phyloP scores from a whole-genome alignment of 2,113 vertebrate species.

The Carettochelys insculpta region DNA sequence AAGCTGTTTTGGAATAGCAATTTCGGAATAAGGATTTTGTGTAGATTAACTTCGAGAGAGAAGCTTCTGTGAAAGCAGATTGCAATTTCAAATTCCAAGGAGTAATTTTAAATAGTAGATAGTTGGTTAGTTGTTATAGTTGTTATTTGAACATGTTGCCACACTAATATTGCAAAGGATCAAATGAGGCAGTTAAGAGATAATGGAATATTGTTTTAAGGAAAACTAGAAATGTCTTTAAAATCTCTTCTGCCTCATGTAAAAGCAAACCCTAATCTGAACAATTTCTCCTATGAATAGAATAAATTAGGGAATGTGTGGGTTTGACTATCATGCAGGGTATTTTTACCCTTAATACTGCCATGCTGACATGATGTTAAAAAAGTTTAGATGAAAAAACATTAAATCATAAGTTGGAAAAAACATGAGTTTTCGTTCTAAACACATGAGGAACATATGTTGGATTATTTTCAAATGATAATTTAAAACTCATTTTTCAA shows the following conservation, averaged over 20 bases:
- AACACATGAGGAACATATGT: not conserved
- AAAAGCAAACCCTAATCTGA: not conserved
- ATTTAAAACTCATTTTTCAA: not conserved
- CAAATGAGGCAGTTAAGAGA: conserved; percentile 33
- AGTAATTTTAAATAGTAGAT: not conserved
- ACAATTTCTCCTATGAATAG: not conserved
- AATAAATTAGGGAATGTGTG: not conserved
- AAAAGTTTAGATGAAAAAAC: not conserved
- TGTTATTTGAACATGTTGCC: not conserved
- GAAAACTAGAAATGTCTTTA: conserved; percentile 7
- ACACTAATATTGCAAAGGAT: not conserved
- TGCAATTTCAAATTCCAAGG: not conserved
- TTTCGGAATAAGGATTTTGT: too few species aligned
- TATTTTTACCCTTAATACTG: not conserved
- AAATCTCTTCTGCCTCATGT: not conserved
- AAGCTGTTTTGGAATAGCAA: too few species aligned
- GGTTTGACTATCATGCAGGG: not conserved
- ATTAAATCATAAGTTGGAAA: not conserved
- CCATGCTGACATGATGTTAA: not conserved
- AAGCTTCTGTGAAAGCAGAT: not conserved
- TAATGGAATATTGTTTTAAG: not conserved
- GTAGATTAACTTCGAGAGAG: too few species aligned
- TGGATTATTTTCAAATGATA: not conserved
- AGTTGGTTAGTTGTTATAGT: not conserved
- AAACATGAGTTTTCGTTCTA: not conserved